Evolutionary conservation across 1,140 invertebrate genomes (phyloP).

Genomic region (Cotesia typhae): DNA sequence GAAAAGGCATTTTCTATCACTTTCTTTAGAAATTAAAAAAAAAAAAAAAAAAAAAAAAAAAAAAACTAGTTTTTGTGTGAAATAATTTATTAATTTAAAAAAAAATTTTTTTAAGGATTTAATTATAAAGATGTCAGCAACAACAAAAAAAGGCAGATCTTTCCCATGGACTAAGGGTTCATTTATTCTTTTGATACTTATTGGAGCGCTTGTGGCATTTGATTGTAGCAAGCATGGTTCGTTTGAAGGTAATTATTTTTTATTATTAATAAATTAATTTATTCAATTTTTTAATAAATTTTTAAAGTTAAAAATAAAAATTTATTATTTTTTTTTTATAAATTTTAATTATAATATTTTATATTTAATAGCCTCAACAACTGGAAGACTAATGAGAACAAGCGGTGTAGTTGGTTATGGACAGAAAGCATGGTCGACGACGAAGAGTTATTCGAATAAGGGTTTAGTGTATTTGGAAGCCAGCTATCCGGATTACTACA

Average conservation of each 20-base stretch:
- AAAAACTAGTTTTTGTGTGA: not conserved
- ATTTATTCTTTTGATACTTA: constrained; percentile 55
- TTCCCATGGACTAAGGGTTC: constrained; percentile 61
- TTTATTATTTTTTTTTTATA: constrained; percentile 20
- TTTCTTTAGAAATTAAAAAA: not conserved
- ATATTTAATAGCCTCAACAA: constrained; percentile 64
- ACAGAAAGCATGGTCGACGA: constrained; percentile 68
- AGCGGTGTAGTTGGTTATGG: constrained; percentile 70
- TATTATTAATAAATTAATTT: not conserved
- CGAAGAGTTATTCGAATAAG: constrained; percentile 67
- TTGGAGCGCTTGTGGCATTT: constrained; percentile 53
- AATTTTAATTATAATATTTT: not conserved
- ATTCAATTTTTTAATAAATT: not conserved
- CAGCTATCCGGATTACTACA: constrained; percentile 73
- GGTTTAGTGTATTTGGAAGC: constrained; percentile 72
- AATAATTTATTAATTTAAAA: constrained; percentile 11
- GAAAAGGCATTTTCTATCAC: too few species aligned
- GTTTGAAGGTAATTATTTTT: constrained; percentile 55
- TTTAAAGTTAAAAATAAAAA: constrained; percentile 11
- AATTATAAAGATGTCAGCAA: constrained; percentile 59
- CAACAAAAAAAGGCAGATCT: constrained; percentile 43
- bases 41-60: not conserved
- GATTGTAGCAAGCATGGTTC: constrained; percentile 59
- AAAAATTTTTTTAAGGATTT: constrained; percentile 46
- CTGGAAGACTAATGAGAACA: constrained; percentile 70